These are phyloP conservation scores for Ciconia boyciana DNA, from an alignment of 2,113 vertebrate genomes.

Conservation along the genomic window DNA sequence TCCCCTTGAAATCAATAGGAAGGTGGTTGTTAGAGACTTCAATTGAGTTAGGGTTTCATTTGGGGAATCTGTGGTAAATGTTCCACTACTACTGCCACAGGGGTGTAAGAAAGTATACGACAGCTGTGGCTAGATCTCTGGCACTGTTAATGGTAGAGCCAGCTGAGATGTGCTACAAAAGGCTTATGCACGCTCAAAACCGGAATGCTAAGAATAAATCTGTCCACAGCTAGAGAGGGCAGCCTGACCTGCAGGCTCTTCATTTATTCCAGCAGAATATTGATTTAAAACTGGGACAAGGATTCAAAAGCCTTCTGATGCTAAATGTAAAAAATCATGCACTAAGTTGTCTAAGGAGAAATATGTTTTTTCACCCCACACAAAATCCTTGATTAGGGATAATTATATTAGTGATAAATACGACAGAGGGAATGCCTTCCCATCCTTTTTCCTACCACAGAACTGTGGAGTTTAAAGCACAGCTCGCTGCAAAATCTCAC, in stretches of 20 bases:
- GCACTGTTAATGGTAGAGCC: background rate
- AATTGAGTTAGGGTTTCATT: background rate
- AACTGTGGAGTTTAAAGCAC: background rate
- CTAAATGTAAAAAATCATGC: background rate
- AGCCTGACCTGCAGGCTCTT: background rate
- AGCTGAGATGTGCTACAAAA: background rate
- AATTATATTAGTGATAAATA: background rate
- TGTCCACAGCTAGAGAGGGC: background rate
- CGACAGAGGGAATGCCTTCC: background rate
- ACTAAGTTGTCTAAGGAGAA: background rate
- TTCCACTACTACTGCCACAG: background rate
- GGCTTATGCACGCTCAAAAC: background rate
- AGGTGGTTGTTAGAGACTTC: background rate
- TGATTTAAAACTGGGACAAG: background rate
- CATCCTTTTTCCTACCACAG: background rate
- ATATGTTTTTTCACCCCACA: rapidly evolving
- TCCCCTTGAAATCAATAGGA: background rate
- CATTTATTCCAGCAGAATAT: background rate
- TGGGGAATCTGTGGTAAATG: background rate
- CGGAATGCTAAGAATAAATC: background rate
- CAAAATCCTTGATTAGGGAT: background rate
- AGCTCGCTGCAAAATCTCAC: background rate
- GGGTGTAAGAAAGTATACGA: background rate
- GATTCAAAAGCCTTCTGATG: background rate
- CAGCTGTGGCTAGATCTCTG: background rate